Conservation (phyloP, 2,113 vertebrate species). For the Chauna torquata region DNA sequence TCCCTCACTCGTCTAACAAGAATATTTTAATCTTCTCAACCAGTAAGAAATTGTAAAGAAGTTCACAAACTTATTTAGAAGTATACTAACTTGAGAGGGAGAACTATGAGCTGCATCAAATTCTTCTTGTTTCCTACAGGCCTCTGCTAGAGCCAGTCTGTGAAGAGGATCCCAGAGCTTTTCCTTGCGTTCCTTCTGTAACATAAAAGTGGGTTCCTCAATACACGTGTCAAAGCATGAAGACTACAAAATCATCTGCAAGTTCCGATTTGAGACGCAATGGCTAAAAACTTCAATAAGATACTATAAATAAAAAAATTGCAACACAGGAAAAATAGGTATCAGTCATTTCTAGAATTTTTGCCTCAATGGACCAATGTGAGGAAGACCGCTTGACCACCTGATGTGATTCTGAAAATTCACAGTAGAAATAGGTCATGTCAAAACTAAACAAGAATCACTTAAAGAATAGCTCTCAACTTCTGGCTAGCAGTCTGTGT, state of each 20-base stretch:
- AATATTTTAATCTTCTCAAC: background rate
- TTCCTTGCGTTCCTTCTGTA: constrained; percentile 96
- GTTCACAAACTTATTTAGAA: background rate
- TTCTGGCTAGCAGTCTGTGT: background rate
- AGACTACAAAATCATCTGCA: background rate
- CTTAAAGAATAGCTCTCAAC: background rate
- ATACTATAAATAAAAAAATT: background rate
- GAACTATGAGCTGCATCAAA: constrained; percentile 87
- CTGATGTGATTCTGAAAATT: background rate
- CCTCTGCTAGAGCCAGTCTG: constrained; percentile 89
- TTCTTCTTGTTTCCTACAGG: constrained; percentile 90
- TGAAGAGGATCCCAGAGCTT: constrained; percentile 96
- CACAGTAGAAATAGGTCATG: background rate
- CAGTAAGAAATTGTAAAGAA: background rate
- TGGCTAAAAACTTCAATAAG: background rate
- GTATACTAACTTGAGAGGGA: constrained; percentile 84
- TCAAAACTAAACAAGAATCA: background rate
- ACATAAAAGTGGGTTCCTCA: background rate
- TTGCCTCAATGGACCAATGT: background rate
- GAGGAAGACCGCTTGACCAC: background rate
- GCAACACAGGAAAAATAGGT: fast-evolving
- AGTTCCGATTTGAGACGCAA: background rate
- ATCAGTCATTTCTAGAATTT: background rate
- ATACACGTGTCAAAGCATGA: background rate
- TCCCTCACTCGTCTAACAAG: background rate